phyloP scores from a whole-genome alignment of 1,140 invertebrate species.

The Bombus difficillimus region DNA sequence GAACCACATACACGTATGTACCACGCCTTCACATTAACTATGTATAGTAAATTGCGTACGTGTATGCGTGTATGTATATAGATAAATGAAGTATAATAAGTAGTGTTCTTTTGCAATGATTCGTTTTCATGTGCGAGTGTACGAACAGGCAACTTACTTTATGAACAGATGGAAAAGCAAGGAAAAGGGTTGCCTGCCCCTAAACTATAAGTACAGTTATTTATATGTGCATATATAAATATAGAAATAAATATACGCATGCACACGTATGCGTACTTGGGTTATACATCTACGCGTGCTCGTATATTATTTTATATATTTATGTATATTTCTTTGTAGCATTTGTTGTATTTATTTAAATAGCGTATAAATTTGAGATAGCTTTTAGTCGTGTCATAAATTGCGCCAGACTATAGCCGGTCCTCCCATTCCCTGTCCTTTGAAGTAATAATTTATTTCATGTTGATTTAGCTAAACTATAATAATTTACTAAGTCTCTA shows the following conservation, averaged over 20 bases:
- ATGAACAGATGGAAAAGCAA: constrained; percentile 60
- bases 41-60: constrained; percentile 35
- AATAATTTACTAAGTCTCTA: constrained; percentile 79
- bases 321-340: constrained; percentile 43
- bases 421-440: constrained; percentile 33
- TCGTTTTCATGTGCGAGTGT: constrained; percentile 32
- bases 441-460: constrained; percentile 69
- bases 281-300: constrained; percentile 44
- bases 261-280: constrained; percentile 46
- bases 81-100: constrained; percentile 21
- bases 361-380: constrained; percentile 56
- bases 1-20: constrained; percentile 32
- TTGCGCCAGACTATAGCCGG: constrained; percentile 58
- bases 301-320: constrained; percentile 56
- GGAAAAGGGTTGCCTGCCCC: constrained; percentile 54
- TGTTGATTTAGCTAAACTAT: constrained; percentile 76
- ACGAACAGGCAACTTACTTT: constrained; percentile 58
- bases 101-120: constrained; percentile 32
- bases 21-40: constrained; percentile 12
- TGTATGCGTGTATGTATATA: constrained; percentile 29
- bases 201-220: constrained; percentile 61
- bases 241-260: constrained; percentile 48
- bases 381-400: constrained; percentile 39
- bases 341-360: constrained; percentile 43
- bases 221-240: constrained; percentile 53